Evolutionary conservation across 2,888 invertebrate species (phyloP).

Genomic region (Thymelicus sylvestris): DNA sequence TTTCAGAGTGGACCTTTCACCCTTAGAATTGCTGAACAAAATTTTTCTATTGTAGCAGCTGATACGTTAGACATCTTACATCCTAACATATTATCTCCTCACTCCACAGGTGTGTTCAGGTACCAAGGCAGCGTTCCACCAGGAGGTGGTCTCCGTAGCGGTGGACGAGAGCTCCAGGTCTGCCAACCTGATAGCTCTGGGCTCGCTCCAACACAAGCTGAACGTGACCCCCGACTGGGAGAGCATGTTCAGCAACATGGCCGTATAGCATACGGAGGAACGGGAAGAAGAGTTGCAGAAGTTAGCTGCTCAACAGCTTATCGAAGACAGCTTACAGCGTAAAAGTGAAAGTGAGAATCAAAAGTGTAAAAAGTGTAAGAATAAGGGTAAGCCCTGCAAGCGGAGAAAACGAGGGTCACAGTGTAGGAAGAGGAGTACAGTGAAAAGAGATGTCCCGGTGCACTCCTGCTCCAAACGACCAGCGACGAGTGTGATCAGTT

Average conservation of each 20-base stretch:
- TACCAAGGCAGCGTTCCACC: slow-evolving; percentile 83
- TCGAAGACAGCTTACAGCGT: neutral
- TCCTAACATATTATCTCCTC: neutral
- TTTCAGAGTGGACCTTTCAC: too few species aligned
- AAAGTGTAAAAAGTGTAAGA: slow-evolving; percentile 13
- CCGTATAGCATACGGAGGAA: slow-evolving; percentile 41
- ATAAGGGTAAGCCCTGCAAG: neutral
- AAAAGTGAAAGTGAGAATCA: neutral
- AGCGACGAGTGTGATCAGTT: neutral
- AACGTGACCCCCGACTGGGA: slow-evolving; percentile 86
- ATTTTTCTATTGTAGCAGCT: too few species aligned
- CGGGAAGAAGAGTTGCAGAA: neutral
- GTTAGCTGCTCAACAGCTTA: too few species aligned
- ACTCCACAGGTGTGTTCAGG: slow-evolving; percentile 80
- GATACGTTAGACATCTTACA: neutral
- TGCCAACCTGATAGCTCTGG: slow-evolving; percentile 83
- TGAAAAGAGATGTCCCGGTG: neutral
- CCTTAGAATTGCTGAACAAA: too few species aligned
- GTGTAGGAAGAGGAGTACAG: too few species aligned
- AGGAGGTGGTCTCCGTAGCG: slow-evolving; percentile 84
- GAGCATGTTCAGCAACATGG: slow-evolving; percentile 63
- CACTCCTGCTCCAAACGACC: neutral
- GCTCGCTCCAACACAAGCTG: slow-evolving; percentile 83
- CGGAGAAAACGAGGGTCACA: neutral
- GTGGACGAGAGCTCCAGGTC: slow-evolving; percentile 80